Conservation (phyloP, 2,113 vertebrate genomes). For the Chloropsis hardwickii region DNA sequence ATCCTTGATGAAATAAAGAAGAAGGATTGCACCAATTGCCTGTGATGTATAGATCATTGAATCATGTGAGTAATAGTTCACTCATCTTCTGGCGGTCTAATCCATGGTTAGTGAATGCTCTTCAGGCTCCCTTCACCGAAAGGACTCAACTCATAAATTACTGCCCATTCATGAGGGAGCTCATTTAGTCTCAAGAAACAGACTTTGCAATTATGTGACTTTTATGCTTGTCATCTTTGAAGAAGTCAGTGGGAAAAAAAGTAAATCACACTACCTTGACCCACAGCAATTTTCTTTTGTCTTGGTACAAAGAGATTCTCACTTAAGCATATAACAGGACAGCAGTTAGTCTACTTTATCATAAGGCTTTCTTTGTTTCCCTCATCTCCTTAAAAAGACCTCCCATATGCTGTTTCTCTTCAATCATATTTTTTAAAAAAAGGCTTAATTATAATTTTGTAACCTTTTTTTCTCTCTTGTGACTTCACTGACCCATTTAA, state of each 20-base stretch:
- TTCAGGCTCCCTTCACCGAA: not conserved
- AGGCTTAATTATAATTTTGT: not conserved
- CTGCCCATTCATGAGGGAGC: not conserved
- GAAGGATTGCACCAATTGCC: not conserved
- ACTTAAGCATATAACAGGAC: not conserved
- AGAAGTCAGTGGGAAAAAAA: not conserved
- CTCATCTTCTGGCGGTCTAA: not conserved
- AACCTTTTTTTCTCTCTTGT: not conserved
- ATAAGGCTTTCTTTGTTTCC: not conserved
- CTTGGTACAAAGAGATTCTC: not conserved
- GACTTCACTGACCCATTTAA: not conserved
- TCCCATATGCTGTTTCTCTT: not conserved
- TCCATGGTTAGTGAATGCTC: not conserved
- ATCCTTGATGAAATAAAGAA: not conserved
- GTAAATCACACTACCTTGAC: not conserved
- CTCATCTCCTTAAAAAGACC: not conserved
- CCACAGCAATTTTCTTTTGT: not conserved
- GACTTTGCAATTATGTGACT: not conserved
- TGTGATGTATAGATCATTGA: not conserved
- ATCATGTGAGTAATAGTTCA: not conserved
- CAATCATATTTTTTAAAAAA: not conserved
- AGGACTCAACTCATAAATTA: not conserved
- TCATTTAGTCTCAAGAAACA: not conserved
- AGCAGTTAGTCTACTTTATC: not conserved
- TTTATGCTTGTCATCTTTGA: not conserved